Base-by-base conservation (phyloP, 2,888 invertebrate genomes). In the Poecilobothrus nobilitatus region DNA sequence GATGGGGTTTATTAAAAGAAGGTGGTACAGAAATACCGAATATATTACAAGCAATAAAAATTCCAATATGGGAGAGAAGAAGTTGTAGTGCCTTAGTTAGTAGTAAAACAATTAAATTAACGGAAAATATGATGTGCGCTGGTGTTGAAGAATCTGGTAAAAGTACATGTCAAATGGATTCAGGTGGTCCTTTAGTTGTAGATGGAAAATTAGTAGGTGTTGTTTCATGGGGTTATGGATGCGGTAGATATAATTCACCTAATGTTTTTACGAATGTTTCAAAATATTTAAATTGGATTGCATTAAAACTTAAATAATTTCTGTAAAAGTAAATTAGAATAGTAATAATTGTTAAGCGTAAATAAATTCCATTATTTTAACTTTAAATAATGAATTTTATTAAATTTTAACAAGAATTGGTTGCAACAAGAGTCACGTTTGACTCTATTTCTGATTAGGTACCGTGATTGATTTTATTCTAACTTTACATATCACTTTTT, bases 171-270 rank as follows among this genome's bases (percentile, higher is more conserved):
- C 64, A 64, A 64, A 33, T 27, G 10, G 64, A 64, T 64, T 64
- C 64, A 7, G 64, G 64, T n/a, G 64, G 64, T 18, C 64, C 64
- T 34, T 7, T 64, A 2, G 64, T 34, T n/a, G 27, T 64, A 8
- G n/a, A 64, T 34, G 64, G 34, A 1, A 22, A 18, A 18, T 34
- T 64, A n/a, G 64, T n/a, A n/a, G 64, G 64, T 34, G n/a, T 64
- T 34, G 34, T 64, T 18, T 64, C 64, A 64, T 64, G 64, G 64
- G 64, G 34, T 34, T n/a, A 34, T 34, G 64, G 64, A 27, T 64
- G 64, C n/a, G 64, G 21, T 64, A 7, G n/a, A 9, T 6, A 18
- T 15, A 64, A 33, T n/a, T 34, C 4, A 3, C 64, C 64, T 15
- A 10, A 7, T 44, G 44, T 44, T 9, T 44, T 44, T 15, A 15